Conservation (phyloP, 1,140 invertebrate genomes). For the Mya arenaria region DNA sequence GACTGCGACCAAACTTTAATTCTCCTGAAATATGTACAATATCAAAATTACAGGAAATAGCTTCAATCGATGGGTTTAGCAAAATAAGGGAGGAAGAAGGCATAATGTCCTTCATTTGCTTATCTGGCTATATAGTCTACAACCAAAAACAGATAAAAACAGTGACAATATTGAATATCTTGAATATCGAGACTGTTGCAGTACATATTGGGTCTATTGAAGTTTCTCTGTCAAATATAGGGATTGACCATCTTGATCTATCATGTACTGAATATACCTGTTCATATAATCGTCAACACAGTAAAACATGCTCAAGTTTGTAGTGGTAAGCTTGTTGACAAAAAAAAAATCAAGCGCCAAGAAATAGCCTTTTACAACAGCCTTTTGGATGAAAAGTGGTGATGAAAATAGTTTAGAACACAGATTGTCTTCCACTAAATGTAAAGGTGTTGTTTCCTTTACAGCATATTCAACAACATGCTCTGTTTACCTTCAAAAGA, state of each 20-base stretch:
- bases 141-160: background rate
- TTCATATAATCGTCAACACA: constrained; percentile 4
- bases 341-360: background rate
- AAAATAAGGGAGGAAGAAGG: background rate
- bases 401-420: constrained; percentile 12
- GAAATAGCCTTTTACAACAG: background rate
- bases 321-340: background rate
- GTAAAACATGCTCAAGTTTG: constrained; percentile 17
- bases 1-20: no score
- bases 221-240: background rate
- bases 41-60: background rate
- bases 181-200: background rate
- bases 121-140: background rate
- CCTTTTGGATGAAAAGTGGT: background rate
- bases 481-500: background rate
- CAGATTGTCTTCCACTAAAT: background rate
- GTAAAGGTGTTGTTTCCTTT: constrained; percentile 16
- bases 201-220: background rate
- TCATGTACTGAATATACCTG: background rate
- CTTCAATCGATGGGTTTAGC: background rate
- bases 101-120: background rate
- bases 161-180: background rate
- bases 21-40: background rate
- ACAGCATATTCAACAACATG: background rate
- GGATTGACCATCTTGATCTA: background rate